A percentile compares a stretch with the other conserved stretches of the same genome.
These are phyloP conservation scores for Alaudala cheleensis DNA, from an alignment of 2,113 vertebrate species.

Conservation along the genomic window DNA sequence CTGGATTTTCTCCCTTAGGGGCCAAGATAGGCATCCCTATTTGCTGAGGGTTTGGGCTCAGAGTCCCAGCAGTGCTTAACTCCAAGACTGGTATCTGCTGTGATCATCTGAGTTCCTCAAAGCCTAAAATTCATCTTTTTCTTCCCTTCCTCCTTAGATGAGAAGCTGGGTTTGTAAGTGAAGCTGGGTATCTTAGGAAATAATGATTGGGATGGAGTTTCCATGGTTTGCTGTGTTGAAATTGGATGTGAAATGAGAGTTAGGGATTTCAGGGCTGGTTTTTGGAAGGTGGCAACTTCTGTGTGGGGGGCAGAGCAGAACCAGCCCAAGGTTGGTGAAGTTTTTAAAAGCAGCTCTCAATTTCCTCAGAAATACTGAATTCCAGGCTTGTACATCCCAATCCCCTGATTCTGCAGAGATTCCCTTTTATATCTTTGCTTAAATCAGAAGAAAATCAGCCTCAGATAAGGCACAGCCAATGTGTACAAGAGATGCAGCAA, in stretches of 20 bases:
- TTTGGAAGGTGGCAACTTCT: not conserved
- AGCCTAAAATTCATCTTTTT: not conserved
- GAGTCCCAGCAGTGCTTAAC: not conserved
- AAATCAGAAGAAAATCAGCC: not conserved
- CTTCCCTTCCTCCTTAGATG: not conserved
- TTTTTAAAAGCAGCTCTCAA: not conserved
- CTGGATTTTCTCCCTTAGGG: not conserved
- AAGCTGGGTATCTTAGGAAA: not conserved
- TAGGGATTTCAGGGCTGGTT: fast-evolving
- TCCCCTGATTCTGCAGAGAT: not conserved
- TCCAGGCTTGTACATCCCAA: not conserved
- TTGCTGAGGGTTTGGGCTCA: not conserved
- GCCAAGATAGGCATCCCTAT: not conserved
- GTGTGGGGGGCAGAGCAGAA: not conserved
- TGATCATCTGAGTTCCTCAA: not conserved
- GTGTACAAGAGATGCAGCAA: not conserved
- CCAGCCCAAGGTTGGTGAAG: not conserved
- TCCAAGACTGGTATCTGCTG: not conserved
- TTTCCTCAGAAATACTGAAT: not conserved
- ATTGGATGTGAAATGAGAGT: not conserved
- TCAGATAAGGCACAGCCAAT: not conserved
- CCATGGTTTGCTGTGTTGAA: not conserved
- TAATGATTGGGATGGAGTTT: not conserved
- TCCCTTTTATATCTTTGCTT: not conserved
- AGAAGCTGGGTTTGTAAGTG: not conserved